Conservation (phyloP, 1,140 invertebrate genomes). For the Whitmania pigra region DNA sequence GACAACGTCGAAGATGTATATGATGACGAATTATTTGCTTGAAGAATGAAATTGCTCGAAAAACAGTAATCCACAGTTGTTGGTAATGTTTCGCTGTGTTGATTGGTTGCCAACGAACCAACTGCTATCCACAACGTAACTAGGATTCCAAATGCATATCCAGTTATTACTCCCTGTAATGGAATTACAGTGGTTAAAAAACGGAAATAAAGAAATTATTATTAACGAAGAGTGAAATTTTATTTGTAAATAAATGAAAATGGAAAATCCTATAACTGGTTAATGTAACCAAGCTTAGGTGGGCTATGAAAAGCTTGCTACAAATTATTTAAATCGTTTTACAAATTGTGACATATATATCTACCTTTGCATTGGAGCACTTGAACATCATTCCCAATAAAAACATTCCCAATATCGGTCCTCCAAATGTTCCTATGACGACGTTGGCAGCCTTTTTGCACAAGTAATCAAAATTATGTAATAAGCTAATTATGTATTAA, state of each 20-base stretch:
- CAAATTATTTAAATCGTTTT: no score
- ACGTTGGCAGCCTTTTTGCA: neutral
- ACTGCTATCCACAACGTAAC: slow-evolving; percentile 21
- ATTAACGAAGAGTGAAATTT: no score
- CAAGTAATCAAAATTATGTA: neutral
- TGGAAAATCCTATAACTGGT: no score
- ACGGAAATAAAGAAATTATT: no score
- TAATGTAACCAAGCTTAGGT: no score
- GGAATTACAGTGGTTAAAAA: neutral
- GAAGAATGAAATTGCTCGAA: no score
- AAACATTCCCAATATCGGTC: slow-evolving; percentile 39
- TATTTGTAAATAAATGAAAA: no score
- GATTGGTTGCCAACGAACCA: slow-evolving; percentile 15
- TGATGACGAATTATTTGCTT: no score
- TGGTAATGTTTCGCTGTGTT: slow-evolving; percentile 17
- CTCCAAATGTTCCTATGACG: slow-evolving; percentile 34
- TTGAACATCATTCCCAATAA: slow-evolving; percentile 37
- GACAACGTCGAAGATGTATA: no score
- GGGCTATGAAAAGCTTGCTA: no score
- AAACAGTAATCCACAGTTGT: slow-evolving; percentile 5
- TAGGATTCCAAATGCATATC: slow-evolving; percentile 6
- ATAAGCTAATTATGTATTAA: no score
- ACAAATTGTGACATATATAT: neutral
- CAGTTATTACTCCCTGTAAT: slow-evolving; percentile 20
- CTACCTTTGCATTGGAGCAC: slow-evolving; percentile 35